Conservation (phyloP, 2,797 vertebrate species). For the Amniataba percoides region DNA sequence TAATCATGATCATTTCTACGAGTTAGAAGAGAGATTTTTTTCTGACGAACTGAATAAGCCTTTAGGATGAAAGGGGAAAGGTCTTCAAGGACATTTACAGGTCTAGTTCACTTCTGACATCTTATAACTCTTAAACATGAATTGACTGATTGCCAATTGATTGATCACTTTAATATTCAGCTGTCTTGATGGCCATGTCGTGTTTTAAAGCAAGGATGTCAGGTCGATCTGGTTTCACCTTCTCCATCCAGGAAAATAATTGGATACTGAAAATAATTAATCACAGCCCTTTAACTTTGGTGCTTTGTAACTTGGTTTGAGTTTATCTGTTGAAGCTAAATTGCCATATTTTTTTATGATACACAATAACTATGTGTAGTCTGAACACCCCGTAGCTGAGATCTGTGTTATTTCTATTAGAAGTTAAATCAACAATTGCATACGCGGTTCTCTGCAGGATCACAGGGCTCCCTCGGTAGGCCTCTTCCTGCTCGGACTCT, state of each 20-base stretch:
- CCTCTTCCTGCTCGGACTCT: slow-evolving; percentile 79
- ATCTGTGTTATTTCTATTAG: neutral
- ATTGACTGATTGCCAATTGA: neutral
- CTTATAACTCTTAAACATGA: neutral
- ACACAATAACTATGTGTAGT: neutral
- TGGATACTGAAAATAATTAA: neutral
- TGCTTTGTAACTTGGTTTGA: neutral
- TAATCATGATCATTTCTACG: too few species aligned
- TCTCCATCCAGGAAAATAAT: neutral
- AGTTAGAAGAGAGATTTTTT: too few species aligned
- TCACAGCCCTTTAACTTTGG: neutral
- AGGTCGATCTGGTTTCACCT: too few species aligned
- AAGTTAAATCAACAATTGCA: neutral
- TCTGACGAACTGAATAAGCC: too few species aligned
- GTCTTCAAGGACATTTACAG: too few species aligned
- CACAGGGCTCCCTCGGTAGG: slow-evolving; percentile 85
- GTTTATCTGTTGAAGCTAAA: neutral
- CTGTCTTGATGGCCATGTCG: neutral
- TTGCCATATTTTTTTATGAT: neutral
- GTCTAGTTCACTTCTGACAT: too few species aligned
- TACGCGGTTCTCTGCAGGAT: slow-evolving; percentile 68
- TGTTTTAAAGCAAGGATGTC: too few species aligned
- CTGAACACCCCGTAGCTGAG: neutral
- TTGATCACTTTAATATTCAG: neutral
- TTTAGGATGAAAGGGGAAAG: too few species aligned